A percentile compares a stretch with the other conserved stretches of the same genome.
Conservation (phyloP, 2,888 invertebrate species). For the Lasius fuliginosus region DNA sequence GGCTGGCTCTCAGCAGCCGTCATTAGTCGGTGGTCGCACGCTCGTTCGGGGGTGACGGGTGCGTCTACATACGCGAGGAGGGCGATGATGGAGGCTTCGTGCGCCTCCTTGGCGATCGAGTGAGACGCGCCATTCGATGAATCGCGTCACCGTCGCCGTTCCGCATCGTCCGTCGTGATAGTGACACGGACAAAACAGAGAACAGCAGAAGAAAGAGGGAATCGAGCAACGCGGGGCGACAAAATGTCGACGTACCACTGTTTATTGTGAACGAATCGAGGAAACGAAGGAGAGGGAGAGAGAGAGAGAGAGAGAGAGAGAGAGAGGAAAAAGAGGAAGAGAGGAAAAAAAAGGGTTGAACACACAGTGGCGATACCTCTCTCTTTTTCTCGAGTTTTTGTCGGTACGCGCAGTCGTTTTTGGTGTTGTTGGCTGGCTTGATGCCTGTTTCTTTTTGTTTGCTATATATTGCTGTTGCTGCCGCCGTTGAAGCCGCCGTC, state of each 20-base stretch:
- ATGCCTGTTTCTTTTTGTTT: conserved; percentile 78
- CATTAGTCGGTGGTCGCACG: conserved; percentile 68
- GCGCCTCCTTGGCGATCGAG: conserved; percentile 57
- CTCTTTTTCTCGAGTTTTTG: conserved; percentile 51
- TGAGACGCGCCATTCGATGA: conserved; percentile 65
- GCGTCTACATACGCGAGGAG: conserved; percentile 66
- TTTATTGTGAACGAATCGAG: conserved; percentile 55
- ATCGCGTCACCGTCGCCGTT: conserved; percentile 3
- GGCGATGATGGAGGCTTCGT: conserved; percentile 70
- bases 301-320: conserved; percentile 2
- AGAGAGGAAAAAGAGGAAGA: conserved; percentile 27
- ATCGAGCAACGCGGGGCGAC: conserved; percentile 49
- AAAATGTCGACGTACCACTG: conserved; percentile 69
- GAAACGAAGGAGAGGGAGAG: conserved; percentile 44
- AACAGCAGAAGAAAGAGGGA: conserved; percentile 41
- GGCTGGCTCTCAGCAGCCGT: conserved; percentile 63
- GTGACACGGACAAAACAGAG: conserved; percentile 25
- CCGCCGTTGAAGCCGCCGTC: conserved; percentile 70
- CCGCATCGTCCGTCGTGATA: conserved; percentile 5
- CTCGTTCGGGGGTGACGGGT: conserved; percentile 67
- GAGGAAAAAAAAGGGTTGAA: conserved; percentile 54
- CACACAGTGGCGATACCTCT: conserved; percentile 64
- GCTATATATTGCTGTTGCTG: conserved; percentile 76
- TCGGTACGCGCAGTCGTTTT: conserved; percentile 74
- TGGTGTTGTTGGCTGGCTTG: conserved; percentile 79